These are phyloP conservation scores for Apodemia duryi DNA, from an alignment of 2,888 invertebrate species.

Conservation along the genomic window DNA sequence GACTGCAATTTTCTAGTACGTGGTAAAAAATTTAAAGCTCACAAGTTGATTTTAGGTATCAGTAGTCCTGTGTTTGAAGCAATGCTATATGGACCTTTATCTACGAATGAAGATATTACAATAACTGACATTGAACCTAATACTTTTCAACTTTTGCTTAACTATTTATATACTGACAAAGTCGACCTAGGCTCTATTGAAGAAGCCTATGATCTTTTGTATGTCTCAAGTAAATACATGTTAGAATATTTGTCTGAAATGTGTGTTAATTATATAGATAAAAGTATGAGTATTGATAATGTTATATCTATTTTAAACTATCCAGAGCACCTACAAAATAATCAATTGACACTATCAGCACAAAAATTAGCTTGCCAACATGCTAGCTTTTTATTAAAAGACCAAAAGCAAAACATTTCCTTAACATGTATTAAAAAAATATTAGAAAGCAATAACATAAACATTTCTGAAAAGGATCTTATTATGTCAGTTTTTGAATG, in stretches of 20 bases:
- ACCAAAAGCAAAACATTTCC: constrained; percentile 70
- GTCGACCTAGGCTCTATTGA: constrained; percentile 74
- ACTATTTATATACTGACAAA: constrained; percentile 81
- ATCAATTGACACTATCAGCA: constrained; percentile 70
- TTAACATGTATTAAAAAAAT: constrained; percentile 67
- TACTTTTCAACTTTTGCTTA: constrained; percentile 79
- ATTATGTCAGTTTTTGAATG: constrained; percentile 76
- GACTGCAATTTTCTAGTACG: constrained; percentile 80
- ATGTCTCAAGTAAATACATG: constrained; percentile 83
- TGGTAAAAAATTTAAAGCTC: constrained; percentile 74
- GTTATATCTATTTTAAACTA: constrained; percentile 80
- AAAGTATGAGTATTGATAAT: constrained; percentile 78
- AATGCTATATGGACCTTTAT: constrained; percentile 82
- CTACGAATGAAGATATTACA: constrained; percentile 65
- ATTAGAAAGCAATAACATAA: constrained; percentile 69
- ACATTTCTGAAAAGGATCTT: constrained; percentile 73
- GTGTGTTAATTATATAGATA: constrained; percentile 75
- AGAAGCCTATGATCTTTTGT: constrained; percentile 81
- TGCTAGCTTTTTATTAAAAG: constrained; percentile 73
- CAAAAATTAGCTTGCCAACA: constrained; percentile 77
- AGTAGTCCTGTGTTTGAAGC: constrained; percentile 84
- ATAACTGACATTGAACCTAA: constrained; percentile 80
- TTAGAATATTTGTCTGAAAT: constrained; percentile 70
- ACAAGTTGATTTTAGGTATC: constrained; percentile 81
- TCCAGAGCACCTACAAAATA: constrained; percentile 79